Conservation (phyloP, 1,140 invertebrate species). For the Ceratina calcarata region DNA sequence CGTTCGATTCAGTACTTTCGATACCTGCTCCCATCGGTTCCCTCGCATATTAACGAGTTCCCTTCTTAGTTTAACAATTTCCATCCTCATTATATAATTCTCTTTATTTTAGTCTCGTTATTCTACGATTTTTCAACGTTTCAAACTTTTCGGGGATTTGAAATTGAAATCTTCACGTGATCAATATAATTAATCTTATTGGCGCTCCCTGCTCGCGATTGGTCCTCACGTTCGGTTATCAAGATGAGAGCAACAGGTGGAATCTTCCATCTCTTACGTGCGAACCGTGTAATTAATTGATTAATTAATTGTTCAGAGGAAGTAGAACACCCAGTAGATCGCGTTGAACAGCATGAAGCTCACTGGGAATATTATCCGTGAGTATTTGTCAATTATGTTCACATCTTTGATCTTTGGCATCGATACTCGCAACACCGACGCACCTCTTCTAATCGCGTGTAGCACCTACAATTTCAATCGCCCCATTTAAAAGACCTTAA, state of each 20-base stretch:
- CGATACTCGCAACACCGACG: slow-evolving; percentile 88
- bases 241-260: no score
- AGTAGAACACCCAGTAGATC: slow-evolving; percentile 97
- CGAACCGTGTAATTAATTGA: no score
- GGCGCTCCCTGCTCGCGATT: slow-evolving; percentile 12
- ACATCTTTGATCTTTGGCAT: slow-evolving; percentile 98
- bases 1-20: slow-evolving; percentile 68
- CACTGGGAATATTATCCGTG: slow-evolving; percentile 95
- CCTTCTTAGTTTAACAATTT: not conserved
- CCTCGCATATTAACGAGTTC: slow-evolving; percentile 19
- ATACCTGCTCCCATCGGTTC: slow-evolving; percentile 43
- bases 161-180: slow-evolving; percentile 7
- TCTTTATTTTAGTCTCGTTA: no score
- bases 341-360: slow-evolving; percentile 96
- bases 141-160: not conserved
- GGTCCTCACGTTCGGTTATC: slow-evolving; percentile 31
- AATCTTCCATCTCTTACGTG: no score
- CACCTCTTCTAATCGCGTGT: slow-evolving; percentile 88
- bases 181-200: no score
- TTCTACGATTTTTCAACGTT: no score
- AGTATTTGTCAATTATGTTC: slow-evolving; percentile 98
- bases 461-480: slow-evolving; percentile 81
- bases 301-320: slow-evolving; percentile 78
- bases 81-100: no score
- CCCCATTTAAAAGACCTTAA: not conserved